Conservation (phyloP, 1,140 invertebrate species). For the Cepaea nemoralis region DNA sequence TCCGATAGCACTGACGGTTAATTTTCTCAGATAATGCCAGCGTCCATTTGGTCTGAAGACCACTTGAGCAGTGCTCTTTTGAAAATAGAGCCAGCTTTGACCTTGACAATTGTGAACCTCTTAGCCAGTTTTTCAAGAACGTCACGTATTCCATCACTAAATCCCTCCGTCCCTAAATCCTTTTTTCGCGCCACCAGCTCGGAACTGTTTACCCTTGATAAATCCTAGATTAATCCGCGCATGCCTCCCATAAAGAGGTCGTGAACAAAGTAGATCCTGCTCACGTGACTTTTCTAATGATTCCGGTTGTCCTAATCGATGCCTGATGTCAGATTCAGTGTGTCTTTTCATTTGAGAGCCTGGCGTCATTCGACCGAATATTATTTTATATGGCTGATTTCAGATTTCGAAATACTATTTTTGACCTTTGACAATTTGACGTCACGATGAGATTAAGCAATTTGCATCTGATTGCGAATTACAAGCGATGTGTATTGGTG, state of each 20-base stretch:
- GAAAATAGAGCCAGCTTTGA: not conserved
- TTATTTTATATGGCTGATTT: not conserved
- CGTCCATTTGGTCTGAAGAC: not conserved
- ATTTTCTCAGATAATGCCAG: not conserved
- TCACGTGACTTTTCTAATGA: slow-evolving; percentile 30
- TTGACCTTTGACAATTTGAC: not conserved
- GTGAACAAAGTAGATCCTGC: slow-evolving; percentile 30
- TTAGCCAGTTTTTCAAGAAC: not conserved
- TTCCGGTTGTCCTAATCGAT: slow-evolving; percentile 15
- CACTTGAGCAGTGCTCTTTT: not conserved
- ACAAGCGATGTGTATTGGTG: too few species aligned
- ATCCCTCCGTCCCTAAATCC: slow-evolving; percentile 12
- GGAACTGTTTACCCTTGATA: slow-evolving; percentile 16
- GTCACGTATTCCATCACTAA: slow-evolving; percentile 7
- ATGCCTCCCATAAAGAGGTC: slow-evolving; percentile 5
- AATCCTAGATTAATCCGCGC: slow-evolving; percentile 30
- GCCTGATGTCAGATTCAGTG: not conserved
- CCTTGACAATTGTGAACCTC: not conserved
- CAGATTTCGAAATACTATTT: not conserved
- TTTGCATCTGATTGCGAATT: too few species aligned
- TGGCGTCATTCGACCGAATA: not conserved
- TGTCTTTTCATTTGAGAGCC: slow-evolving; percentile 4
- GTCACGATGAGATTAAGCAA: too few species aligned
- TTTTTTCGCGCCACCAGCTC: slow-evolving; percentile 21
- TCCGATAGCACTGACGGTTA: not conserved